phyloP scores from a whole-genome alignment of 2,797 vertebrate species.

The Pelochelys cantorii region DNA sequence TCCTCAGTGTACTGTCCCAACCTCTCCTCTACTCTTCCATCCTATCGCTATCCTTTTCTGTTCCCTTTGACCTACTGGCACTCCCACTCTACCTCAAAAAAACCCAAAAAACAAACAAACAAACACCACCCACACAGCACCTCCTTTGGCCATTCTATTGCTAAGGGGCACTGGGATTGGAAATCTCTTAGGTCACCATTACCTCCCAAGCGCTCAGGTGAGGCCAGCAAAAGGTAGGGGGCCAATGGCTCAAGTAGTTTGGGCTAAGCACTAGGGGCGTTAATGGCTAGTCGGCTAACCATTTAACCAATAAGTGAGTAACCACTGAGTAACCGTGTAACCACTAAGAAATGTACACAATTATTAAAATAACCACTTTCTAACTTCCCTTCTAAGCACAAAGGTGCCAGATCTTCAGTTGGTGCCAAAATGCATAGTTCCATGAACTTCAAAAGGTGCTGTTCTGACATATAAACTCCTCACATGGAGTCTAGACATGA shows the following conservation, averaged over 20 bases:
- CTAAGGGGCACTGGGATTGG: neutral
- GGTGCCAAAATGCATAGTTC: neutral
- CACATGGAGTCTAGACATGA: neutral
- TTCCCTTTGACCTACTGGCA: neutral
- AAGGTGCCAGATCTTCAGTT: neutral
- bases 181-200: conserved; percentile 33
- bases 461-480: neutral
- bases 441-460: neutral
- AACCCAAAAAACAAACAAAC: too few species aligned
- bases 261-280: neutral
- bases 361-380: too few species aligned
- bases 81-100: neutral
- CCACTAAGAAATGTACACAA: too few species aligned
- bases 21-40: neutral
- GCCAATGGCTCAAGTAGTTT: neutral
- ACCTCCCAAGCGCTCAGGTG: conserved; percentile 4
- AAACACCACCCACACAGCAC: neutral
- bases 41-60: neutral
- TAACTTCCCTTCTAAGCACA: too few species aligned
- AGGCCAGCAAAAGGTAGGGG: conserved; percentile 5
- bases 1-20: neutral
- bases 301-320: too few species aligned
- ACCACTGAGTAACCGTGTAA: too few species aligned
- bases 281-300: too few species aligned
- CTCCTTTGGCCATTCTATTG: neutral